Base-by-base conservation (phyloP, 1,140 invertebrate species). In the Schlechtendalia chinensis region DNA sequence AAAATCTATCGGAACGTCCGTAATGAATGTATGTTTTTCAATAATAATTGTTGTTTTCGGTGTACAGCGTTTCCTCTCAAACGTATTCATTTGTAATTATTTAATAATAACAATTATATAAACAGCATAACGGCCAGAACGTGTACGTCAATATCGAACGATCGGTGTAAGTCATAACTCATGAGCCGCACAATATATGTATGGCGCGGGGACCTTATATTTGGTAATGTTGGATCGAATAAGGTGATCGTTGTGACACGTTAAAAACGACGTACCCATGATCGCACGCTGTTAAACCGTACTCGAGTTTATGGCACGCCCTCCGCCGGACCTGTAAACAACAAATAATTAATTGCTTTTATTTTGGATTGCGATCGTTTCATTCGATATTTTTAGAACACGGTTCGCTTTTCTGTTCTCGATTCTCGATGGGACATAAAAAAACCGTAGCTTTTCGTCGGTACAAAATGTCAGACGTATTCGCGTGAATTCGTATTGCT, bases 161-260 rank as follows among this genome's bases (percentile, higher is more conserved):
- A 39, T 22, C 32, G 16, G n/a, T n/a, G n/a, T n/a, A n/a, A 11
- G 8, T n/a, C n/a, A 39, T 45, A 1, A 10, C n/a, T 17, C 59
- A 12, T 39, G 39, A 39, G 32, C 32, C 8, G n/a, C n/a, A 39
- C 17, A 63, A 32, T 19, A 63, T n/a, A 27, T 50, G 8, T 63
- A 32, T 63, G 27, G 32, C 10, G 19, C 32, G 8, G 3, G 8
- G 29, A 1, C 19, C 14, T 67, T 39, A 39, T 67, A 47, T 67
- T 67, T 67, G 65, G 27, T 22, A 47, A 63, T 3, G n/a, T 11
- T 24, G n/a, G 47, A 22, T 69, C 39, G n/a, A 69, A 69, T 69
- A 47, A 47, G 65, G 32, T 1, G 65, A 69, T 65, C 19, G n/a
- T 65, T 65, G 24, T 69, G 65, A 47, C 65, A 69, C n/a, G 39